These are phyloP conservation scores for Pammene fasciana DNA, from an alignment of 2,888 invertebrate species.

Conservation along the genomic window DNA sequence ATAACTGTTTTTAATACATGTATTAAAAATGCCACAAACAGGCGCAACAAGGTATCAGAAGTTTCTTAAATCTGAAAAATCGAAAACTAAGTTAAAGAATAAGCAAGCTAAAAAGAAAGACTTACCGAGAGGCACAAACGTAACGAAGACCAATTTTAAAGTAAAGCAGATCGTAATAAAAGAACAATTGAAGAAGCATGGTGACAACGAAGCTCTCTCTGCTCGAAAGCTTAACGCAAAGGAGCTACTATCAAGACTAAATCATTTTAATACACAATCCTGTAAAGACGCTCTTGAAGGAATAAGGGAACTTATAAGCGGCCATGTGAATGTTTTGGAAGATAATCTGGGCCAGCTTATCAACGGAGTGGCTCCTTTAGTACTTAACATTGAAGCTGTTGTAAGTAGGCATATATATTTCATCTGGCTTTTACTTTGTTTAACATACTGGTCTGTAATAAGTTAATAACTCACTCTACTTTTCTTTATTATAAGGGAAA, in stretches of 20 bases:
- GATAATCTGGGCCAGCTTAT: slow-evolving; percentile 87
- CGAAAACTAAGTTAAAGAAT: slow-evolving; percentile 94
- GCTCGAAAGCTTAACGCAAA: slow-evolving; percentile 87
- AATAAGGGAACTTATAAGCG: slow-evolving; percentile 79
- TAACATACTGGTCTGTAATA: too few species aligned
- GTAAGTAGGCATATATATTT: slow-evolving; percentile 60
- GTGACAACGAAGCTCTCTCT: slow-evolving; percentile 83
- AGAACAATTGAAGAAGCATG: slow-evolving; percentile 87
- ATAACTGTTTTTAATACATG: neutral
- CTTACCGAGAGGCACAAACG: slow-evolving; percentile 93
- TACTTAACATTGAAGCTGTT: slow-evolving; percentile 88
- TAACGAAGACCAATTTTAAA: slow-evolving; percentile 95
- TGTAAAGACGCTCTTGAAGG: slow-evolving; percentile 86
- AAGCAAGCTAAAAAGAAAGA: slow-evolving; percentile 84
- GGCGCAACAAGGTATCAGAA: slow-evolving; percentile 87
- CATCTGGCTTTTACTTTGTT: neutral
- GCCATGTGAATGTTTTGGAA: slow-evolving; percentile 68
- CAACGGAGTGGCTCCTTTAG: slow-evolving; percentile 86
- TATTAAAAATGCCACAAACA: slow-evolving; percentile 69
- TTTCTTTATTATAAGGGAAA: too few species aligned
- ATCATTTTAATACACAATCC: slow-evolving; percentile 89
- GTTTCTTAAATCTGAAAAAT: slow-evolving; percentile 91
- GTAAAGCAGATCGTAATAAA: slow-evolving; percentile 92
- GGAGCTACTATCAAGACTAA: slow-evolving; percentile 87
- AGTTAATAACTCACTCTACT: too few species aligned